Evolutionary conservation across 2,113 vertebrate species (phyloP), one percentile per base, ranked within the genome.

Genomic region (Cyphomyrus plagiostoma): DNA sequence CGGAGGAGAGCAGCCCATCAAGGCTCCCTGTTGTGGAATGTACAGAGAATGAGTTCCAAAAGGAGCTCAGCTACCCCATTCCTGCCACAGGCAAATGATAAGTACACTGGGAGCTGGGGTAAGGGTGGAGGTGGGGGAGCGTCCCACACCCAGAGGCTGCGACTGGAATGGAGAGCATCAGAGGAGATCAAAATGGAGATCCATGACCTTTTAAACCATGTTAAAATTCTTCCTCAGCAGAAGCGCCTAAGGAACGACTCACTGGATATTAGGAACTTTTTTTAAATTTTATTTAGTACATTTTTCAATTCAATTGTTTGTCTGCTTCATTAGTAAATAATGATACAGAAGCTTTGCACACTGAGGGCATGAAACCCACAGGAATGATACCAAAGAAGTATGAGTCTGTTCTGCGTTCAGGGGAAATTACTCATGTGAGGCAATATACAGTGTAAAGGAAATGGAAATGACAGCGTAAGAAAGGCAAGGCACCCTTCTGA

Each of bases 1-100:
- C 35, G 0, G 70, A 21, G 6, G 89, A 90, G 15, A 50, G 50
- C 1, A 3, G 8, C 58, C n/a, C 86, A 3, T 3, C 19, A 86
- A 85, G 21, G 70, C 77, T 77, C 45, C 74, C 5, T 1, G 39
- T 91, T 26, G 30, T 8, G 26, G 30, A 89, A 45, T 90, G 88
- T 2, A 86, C 89, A 26, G 92, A 91, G 87, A 90, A 92, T 84
- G 88, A 92, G 13, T 62, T 77, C 1, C 26, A 77, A 26, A 91
- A 91, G 87, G 93, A 92, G 53, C 90, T 91, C 10, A 91, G 88
- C 50, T 90, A 93, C 82, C 92, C 93, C 13, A 87, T 93, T 52
- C 92, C 92, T 3, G 93, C 89, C 19, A 89, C 93, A 45, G 85
- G 90, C 50, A 89, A 88, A 30, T 90, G 87, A 88, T 26, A 8